These are phyloP conservation scores for Julus scanicus DNA, from an alignment of 2,888 invertebrate species.

Conservation along the genomic window DNA sequence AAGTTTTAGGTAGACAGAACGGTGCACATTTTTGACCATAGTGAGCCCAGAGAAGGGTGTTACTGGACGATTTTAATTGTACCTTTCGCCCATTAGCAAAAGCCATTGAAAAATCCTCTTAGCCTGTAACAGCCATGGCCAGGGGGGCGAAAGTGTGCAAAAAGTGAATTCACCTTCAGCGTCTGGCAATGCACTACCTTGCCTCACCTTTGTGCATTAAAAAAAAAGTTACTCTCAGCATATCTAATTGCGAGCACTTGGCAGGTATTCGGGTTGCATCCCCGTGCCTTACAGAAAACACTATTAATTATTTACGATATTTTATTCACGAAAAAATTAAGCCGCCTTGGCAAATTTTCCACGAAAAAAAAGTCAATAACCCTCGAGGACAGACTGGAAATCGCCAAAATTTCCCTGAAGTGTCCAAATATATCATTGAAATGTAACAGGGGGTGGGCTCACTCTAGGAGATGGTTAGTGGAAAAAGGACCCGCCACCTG, in stretches of 20 bases:
- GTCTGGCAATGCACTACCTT: constrained; percentile 40
- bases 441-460: not conserved
- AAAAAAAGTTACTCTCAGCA: not conserved
- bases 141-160: constrained; percentile 31
- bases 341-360: not conserved
- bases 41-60: not conserved
- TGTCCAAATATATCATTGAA: not conserved
- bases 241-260: constrained; percentile 43
- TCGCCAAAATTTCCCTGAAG: not conserved
- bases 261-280: constrained; percentile 5
- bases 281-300: constrained; percentile 46
- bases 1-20: not conserved
- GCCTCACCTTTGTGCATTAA: constrained; percentile 6
- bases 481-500: constrained; percentile 13
- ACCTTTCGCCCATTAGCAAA: constrained; percentile 32
- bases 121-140: constrained; percentile 23
- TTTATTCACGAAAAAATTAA: not conserved
- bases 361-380: constrained; percentile 29
- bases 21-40: not conserved
- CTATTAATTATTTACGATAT: constrained; percentile 43
- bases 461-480: not conserved
- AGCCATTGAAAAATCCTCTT: constrained; percentile 40
- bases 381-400: not conserved
- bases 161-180: constrained; percentile 27
- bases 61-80: constrained; percentile 39